Evolutionary conservation across 2,888 invertebrate species (phyloP).

Genomic region (Eumerus sabulonum): DNA sequence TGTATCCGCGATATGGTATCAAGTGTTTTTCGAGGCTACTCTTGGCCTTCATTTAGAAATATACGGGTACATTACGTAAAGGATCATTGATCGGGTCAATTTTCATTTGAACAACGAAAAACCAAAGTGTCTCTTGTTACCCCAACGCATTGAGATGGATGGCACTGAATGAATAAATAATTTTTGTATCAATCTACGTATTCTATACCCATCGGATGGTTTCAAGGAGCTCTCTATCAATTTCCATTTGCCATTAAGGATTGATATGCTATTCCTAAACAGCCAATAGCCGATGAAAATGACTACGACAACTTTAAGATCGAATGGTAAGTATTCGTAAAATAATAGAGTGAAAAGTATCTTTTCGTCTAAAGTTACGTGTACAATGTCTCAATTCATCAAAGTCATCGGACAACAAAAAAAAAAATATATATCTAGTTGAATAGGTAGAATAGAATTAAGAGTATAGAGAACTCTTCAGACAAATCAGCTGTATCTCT

Average conservation of each 20-base stretch:
- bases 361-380: too few species aligned
- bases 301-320: constrained; percentile 68
- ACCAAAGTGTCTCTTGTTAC: not conserved
- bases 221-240: too few species aligned
- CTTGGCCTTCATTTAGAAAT: constrained; percentile 36
- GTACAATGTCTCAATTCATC: too few species aligned
- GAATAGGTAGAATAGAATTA: constrained; percentile 22
- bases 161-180: too few species aligned
- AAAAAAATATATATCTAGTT: too few species aligned
- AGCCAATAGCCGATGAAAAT: constrained; percentile 31
- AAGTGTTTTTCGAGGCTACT: constrained; percentile 32
- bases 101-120: not conserved
- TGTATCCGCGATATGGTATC: constrained; percentile 46
- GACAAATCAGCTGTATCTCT: constrained; percentile 67
- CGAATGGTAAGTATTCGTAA: constrained; percentile 69
- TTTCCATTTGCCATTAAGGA: constrained; percentile 42
- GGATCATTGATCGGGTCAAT: constrained; percentile 56
- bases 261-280: constrained; percentile 53
- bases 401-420: too few species aligned
- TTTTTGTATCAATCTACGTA: too few species aligned
- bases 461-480: constrained; percentile 58
- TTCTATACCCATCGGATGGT: too few species aligned
- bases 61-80: constrained; percentile 60
- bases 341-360: not conserved
- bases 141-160: too few species aligned